Evolutionary conservation across 92 coral and sea anemone species (phyloP).

Genomic region (Actinostola sp.): DNA sequence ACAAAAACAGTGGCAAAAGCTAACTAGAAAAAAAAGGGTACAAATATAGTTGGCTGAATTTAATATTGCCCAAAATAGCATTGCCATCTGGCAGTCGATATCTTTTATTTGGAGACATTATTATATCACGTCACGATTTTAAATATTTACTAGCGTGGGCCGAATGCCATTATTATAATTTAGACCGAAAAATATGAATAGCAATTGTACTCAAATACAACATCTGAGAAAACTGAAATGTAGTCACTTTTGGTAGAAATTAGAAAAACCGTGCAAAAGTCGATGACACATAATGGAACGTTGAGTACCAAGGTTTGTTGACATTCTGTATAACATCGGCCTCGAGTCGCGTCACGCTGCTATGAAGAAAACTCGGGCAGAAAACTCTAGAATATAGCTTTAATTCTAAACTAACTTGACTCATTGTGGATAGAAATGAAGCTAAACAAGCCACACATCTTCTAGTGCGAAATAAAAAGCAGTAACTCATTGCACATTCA

Average conservation of each 20-base stretch:
- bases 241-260: too few species aligned
- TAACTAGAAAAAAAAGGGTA: too few species aligned
- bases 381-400: background rate
- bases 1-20: background rate
- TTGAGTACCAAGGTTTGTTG: conserved; percentile 8
- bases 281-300: too few species aligned
- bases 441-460: too few species aligned
- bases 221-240: too few species aligned
- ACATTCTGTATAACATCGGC: background rate
- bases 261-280: too few species aligned
- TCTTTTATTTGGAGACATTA: background rate
- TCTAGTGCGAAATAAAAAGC: too few species aligned
- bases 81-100: background rate
- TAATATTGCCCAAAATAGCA: too few species aligned
- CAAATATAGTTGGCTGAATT: too few species aligned
- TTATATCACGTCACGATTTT: background rate
- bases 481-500: too few species aligned
- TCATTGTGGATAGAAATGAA: background rate
- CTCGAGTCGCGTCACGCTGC: conserved; percentile 12
- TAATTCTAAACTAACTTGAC: background rate
- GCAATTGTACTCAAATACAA: too few species aligned
- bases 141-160: conserved; percentile 6
- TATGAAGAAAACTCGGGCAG: background rate
- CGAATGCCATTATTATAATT: background rate
- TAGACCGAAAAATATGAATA: too few species aligned